These are phyloP conservation scores for Thera britannica DNA, from an alignment of 2,888 invertebrate species.

Conservation along the genomic window DNA sequence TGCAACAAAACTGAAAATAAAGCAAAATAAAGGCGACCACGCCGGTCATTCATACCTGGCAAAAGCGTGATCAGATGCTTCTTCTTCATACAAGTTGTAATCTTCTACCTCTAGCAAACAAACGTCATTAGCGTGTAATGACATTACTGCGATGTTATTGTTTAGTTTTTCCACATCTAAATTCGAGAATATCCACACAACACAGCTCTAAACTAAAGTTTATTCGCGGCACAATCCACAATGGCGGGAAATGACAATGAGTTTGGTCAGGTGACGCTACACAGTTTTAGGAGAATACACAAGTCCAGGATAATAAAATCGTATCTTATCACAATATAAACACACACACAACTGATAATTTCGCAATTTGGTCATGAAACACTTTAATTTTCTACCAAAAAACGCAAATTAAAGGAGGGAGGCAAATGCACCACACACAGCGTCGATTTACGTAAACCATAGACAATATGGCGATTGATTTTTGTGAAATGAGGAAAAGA, in stretches of 20 bases:
- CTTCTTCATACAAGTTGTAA: slow-evolving; percentile 83
- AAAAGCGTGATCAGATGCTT: slow-evolving; percentile 83
- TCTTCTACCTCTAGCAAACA: slow-evolving; percentile 83
- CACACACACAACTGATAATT: slow-evolving; percentile 45
- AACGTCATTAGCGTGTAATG: slow-evolving; percentile 84
- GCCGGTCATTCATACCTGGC: slow-evolving; percentile 81
- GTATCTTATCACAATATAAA: slow-evolving; percentile 53
- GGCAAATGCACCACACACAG: slow-evolving; percentile 76
- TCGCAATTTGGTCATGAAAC: slow-evolving; percentile 43
- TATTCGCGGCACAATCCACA: slow-evolving; percentile 72
- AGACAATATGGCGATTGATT: slow-evolving; percentile 48
- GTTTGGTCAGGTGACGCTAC: slow-evolving; percentile 83
- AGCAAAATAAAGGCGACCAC: slow-evolving; percentile 61
- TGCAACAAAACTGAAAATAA: slow-evolving; percentile 21
- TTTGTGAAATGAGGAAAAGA: neutral
- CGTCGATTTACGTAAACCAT: slow-evolving; percentile 69
- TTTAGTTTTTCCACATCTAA: slow-evolving; percentile 66
- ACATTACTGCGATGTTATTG: slow-evolving; percentile 74
- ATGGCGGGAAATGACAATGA: slow-evolving; percentile 86
- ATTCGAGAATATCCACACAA: slow-evolving; percentile 47
- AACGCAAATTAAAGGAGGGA: slow-evolving; percentile 73
- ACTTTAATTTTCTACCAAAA: slow-evolving; percentile 60
- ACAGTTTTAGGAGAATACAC: slow-evolving; percentile 61
- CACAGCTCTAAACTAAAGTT: slow-evolving; percentile 57
- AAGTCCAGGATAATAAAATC: slow-evolving; percentile 47